Conservation (phyloP, 2,888 invertebrate genomes). For the Plagiodera versicolora region DNA sequence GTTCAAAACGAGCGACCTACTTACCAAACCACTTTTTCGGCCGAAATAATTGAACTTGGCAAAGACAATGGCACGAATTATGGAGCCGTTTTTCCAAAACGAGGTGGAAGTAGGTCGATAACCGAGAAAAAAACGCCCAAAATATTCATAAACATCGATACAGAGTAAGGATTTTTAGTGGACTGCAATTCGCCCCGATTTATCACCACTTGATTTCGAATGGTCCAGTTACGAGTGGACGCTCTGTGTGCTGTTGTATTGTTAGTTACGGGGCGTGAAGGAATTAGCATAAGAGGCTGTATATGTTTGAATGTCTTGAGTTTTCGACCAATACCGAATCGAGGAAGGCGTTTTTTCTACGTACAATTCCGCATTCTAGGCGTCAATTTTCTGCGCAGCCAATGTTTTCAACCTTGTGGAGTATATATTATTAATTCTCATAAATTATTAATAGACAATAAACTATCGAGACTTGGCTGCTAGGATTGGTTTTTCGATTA, state of each 20-base stretch:
- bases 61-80: slow-evolving; percentile 13
- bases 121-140: slow-evolving; percentile 11
- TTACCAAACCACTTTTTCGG: slow-evolving; percentile 23
- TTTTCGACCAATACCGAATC: slow-evolving; percentile 17
- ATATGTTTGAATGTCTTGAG: slow-evolving; percentile 16
- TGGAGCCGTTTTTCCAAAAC: slow-evolving; percentile 17
- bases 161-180: no score
- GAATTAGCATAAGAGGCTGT: slow-evolving; percentile 21
- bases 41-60: slow-evolving; percentile 19
- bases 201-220: no score
- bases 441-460: no score
- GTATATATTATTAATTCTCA: no score
- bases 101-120: slow-evolving; percentile 18
- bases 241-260: no score
- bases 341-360: slow-evolving; percentile 21
- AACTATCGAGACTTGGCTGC: no score
- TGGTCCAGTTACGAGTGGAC: no score
- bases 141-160: background rate
- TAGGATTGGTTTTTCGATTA: no score
- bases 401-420: no score
- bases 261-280: slow-evolving; percentile 13
- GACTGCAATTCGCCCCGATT: no score
- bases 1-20: slow-evolving; percentile 18
- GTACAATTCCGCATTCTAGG: slow-evolving; percentile 14
- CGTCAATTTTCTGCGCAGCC: slow-evolving; percentile 33